Evolutionary conservation across 2,797 vertebrate genomes (phyloP), one percentile per base, ranked within the genome.

Genomic region (Neopelma chrysocephalum): DNA sequence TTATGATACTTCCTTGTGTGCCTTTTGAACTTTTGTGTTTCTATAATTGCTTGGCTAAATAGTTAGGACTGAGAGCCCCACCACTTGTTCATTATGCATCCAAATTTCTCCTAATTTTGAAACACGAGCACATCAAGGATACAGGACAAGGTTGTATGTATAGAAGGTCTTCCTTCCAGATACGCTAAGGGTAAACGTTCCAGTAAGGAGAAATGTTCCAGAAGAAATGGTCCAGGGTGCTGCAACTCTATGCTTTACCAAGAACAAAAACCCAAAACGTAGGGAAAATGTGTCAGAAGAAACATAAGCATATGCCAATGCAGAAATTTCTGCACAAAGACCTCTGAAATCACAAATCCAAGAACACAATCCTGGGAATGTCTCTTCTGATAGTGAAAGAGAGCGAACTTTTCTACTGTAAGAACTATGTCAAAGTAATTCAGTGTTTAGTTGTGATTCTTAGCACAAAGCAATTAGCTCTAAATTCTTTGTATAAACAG

Each of bases 1-100:
- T 91, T 91, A 87, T 94, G 65, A 72, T 50, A 38, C n/a, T 92
- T 88, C 19, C 40, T 85, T 68, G 51, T 72, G 38, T 76, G 51
- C 27, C 54, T 90, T 90, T 95, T 93, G 90, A 96, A 95, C 72
- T 89, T 94, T 1, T 48, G 26, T 70, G 47, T 68, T 82, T 87
- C 76, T 57, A 12, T 93, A 96, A 86, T 82, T 92, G 36, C 68
- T 94, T 91, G 42, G 31, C 40, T 75, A 82, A 95, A 88, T 27
- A 66, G 42, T 47, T 75, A 76, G 61, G 38, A 56, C 51, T 40
- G 57, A 87, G 31, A 68, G 5, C 48, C 64, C 19, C 27, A 56
- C 18, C 40, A 53, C 25, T 26, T 1, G 0, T 64, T 85, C 27
- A 14, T 40, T 70, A 40, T 7, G 10, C 7, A 36, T 69, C 36